Evolutionary conservation across 2,113 vertebrate species (phyloP), one percentile per base, ranked within the genome.

Genomic region (Seriola quinqueradiata): DNA sequence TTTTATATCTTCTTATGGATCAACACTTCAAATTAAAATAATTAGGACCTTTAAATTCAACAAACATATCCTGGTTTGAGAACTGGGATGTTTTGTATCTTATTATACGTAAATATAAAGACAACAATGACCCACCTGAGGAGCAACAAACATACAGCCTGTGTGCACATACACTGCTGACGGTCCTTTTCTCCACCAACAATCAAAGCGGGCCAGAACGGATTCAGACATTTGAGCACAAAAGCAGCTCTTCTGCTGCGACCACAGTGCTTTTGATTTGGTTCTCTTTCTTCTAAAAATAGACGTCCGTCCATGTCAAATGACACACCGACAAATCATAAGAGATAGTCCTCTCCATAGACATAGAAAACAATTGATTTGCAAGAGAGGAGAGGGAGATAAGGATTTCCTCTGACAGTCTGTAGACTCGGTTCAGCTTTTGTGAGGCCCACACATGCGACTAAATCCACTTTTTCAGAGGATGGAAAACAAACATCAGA

Each of bases 261-360:
- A 34, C 48, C 75, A n/a, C 55, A 44, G 28, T 11, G 59, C 63
- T 80, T 88, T 73, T 82, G 58, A 89, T 80, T 80, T 32, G 36
- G 19, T 52, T 84, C 50, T 61, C 68, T 83, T 77, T 83, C 25
- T 64, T 81, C 83, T 84, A 81, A 71, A 91, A 89, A 92, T 77
- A 89, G 57, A 83, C 23, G 60, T 57, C 40, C 11, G 52, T 79
- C 52, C 55, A 58, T 48, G 65, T 63, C 42, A 72, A 82, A 74
- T 48, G 64, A 73, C 50, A 78, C 52, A n/a, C 44, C 28, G 23
- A 32, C 50, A 59, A 70, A 79, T 69, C 55, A 17, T 10, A 25
- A 44, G 42, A 52, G 61, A 77, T 8, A 3, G n/a, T 77, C 70
- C 57, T 58, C 77, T 54, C 25, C 14, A 13, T 16, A 34, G 40